phyloP scores from a whole-genome alignment of 2,888 invertebrate genomes.

The Eledona agricola region DNA sequence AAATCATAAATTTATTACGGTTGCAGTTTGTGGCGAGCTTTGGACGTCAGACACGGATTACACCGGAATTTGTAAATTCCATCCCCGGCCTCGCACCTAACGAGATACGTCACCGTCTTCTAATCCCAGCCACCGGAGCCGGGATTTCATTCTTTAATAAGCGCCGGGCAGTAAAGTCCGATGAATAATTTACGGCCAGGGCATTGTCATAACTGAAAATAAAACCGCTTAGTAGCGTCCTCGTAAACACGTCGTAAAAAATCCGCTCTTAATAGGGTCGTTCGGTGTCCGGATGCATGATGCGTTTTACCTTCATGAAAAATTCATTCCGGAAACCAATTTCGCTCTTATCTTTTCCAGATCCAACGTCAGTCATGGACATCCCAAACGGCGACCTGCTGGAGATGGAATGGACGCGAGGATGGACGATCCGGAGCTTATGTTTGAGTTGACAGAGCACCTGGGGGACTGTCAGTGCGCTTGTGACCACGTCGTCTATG shows the following conservation, averaged over 20 bases:
- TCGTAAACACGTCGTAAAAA: constrained; percentile 21
- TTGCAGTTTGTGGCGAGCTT: too few relatives aligned
- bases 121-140: constrained; percentile 2
- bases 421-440: constrained; percentile 60
- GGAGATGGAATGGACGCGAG: constrained; percentile 62
- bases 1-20: too few relatives aligned
- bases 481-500: constrained; percentile 60
- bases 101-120: neutral
- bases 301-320: constrained; percentile 20
- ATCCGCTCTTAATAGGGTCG: constrained; percentile 6
- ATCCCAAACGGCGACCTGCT: constrained; percentile 54
- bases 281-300: neutral
- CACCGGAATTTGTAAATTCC: too few relatives aligned
- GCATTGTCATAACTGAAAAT: constrained; percentile 18
- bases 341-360: constrained; percentile 41
- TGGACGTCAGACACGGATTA: too few relatives aligned
- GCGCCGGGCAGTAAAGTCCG: constrained; percentile 4
- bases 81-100: neutral
- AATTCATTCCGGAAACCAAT: too few relatives aligned
- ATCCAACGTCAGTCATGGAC: constrained; percentile 44
- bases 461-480: constrained; percentile 59
- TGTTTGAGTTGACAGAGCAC: constrained; percentile 59
- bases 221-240: constrained; percentile 10
- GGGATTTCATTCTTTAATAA: constrained; percentile 15
- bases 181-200: constrained; percentile 10